phyloP scores from a whole-genome alignment of 2,888 invertebrate species.

The Aphodius sticticus region DNA sequence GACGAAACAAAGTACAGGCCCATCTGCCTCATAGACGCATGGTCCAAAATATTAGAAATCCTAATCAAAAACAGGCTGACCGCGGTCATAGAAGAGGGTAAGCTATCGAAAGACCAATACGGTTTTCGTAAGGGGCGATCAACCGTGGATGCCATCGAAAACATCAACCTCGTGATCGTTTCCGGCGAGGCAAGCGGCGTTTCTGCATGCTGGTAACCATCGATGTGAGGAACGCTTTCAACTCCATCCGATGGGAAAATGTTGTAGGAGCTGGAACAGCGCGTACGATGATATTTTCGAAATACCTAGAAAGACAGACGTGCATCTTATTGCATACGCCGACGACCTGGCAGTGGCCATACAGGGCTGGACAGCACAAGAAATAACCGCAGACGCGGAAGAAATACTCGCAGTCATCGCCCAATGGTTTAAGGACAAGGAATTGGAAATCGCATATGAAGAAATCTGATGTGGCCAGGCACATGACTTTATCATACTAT shows the following conservation, averaged over 20 bases:
- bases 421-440: no score
- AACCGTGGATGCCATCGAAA: conserved; percentile 25
- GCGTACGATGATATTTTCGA: no score
- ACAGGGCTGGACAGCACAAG: no score
- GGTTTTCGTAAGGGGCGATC: conserved; percentile 44
- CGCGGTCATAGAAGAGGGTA: conserved; percentile 35
- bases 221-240: not conserved
- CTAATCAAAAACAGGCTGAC: conserved; percentile 43
- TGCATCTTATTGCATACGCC: no score
- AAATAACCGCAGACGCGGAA: no score
- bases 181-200: not conserved
- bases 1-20: conserved; percentile 40
- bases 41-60: conserved; percentile 45
- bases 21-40: conserved; percentile 44
- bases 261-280: not conserved
- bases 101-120: conserved; percentile 33
- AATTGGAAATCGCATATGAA: no score
- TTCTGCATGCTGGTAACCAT: not conserved
- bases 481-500: no score
- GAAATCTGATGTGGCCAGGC: no score
- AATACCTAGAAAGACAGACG: no score
- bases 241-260: not conserved
- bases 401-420: no score
- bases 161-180: not conserved
- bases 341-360: no score